These are phyloP conservation scores for Epinephelus moara DNA, from an alignment of 2,113 vertebrate genomes.

Conservation along the genomic window DNA sequence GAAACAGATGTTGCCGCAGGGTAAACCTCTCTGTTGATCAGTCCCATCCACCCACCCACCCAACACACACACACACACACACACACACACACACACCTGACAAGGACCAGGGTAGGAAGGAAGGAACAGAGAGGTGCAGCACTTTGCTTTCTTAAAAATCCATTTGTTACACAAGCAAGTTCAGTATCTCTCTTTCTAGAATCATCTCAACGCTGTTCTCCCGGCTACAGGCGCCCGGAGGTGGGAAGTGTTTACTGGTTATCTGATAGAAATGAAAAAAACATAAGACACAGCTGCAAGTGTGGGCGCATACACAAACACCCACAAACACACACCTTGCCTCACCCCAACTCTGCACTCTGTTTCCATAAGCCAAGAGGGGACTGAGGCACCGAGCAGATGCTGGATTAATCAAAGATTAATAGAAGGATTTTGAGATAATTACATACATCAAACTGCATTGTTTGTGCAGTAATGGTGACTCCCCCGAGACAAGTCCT, in stretches of 20 bases:
- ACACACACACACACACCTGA: conserved; percentile 36
- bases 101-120: conserved; percentile 42
- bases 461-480: conserved; percentile 76
- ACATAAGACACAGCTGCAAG: conserved; percentile 28
- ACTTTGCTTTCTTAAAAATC: conserved; percentile 85
- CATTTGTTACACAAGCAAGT: conserved; percentile 90
- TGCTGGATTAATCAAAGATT: conserved; percentile 83
- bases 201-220: conserved; percentile 76
- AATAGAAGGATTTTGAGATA: conserved; percentile 79
- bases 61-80: not conserved
- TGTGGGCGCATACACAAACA: conserved; percentile 16
- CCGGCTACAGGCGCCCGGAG: conserved; percentile 55
- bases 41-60: conserved; percentile 36
- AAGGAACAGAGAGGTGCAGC: conserved; percentile 58
- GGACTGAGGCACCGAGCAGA: conserved; percentile 71
- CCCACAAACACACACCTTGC: conserved; percentile 22
- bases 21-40: conserved; percentile 80
- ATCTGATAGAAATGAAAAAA: conserved; percentile 38
- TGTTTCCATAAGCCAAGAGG: conserved; percentile 47
- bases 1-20: conserved; percentile 89
- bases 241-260: conserved; percentile 40
- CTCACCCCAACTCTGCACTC: conserved; percentile 42
- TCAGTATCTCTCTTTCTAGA: conserved; percentile 88
- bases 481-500: conserved; percentile 65
- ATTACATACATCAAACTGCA: conserved; percentile 81